Base-by-base conservation (phyloP, 1,140 invertebrate species). In the Vanessa tameamea region DNA sequence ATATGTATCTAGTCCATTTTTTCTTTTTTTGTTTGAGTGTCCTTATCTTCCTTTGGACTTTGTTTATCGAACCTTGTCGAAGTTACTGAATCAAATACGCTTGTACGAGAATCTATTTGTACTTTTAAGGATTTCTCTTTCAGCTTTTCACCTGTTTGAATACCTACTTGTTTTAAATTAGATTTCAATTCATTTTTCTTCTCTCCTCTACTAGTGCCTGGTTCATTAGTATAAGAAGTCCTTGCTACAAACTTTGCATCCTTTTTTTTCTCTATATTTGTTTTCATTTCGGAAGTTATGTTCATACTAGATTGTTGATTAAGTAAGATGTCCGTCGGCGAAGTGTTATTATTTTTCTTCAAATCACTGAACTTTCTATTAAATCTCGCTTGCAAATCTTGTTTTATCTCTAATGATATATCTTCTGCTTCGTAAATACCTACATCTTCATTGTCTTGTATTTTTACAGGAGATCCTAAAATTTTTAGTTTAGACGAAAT, bases 1-100 rank as follows among this genome's bases (percentile, higher is more conserved):
- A 1, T 31, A 31, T 6, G 3, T 31, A 43, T 51, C 16, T 53
- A 64, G 13, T 71, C 83, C 75, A 82, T 80, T 72, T 85, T 87
- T 77, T 83, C 79, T 69, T 87, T 82, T 55, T 70, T 68, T 11
- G 82, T 82, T 61, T 86, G 82, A 12, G 76, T 81, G 63, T 78
- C 75, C 77, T 83, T 79, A 48, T 80, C 71, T 16, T 69, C 50
- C 48, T 71, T 72, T 16, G 43, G 9, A 53, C 13, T 23, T 63
- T 77, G n/a, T 23, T 37, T 47, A 11, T 64, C 72, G 23, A 13
- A 6, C 3, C 47, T 71, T 26, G 20, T 55, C 67, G 72, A 71
- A 16, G 43, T 63, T 14, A 50, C 23, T 43, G 59, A 70, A n/a
- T 64, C 48, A 15, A 66, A 57, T 12, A 76, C 51, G 9, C 67